A percentile compares a stretch with the other conserved stretches of the same genome.
phyloP scores from a whole-genome alignment of 2,888 invertebrate genomes.

The Plemyria rubiginata region DNA sequence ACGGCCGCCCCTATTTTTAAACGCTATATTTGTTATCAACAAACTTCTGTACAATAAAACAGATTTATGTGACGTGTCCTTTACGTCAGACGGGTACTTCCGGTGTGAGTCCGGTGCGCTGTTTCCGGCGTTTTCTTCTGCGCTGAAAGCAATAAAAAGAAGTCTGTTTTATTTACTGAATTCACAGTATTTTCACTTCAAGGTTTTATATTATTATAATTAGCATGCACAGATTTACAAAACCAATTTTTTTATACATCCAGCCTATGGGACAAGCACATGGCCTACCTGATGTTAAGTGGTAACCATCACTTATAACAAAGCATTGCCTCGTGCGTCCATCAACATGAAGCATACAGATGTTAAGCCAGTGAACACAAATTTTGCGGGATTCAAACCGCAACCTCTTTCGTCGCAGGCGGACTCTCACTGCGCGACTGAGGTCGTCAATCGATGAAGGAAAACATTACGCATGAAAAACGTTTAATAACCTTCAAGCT shows the following conservation, averaged over 20 bases:
- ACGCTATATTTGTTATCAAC: constrained; percentile 5
- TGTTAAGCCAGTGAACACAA: no score
- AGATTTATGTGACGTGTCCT: constrained; percentile 68
- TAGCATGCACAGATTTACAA: no score
- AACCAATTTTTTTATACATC: no score
- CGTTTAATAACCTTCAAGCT: constrained; percentile 23
- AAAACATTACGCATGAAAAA: constrained; percentile 14
- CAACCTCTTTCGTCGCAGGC: no score
- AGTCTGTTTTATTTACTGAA: constrained; percentile 32
- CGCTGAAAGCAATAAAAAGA: constrained; percentile 37
- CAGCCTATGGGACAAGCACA: no score
- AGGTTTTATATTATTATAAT: no score
- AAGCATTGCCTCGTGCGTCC: no score
- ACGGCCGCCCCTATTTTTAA: constrained; percentile 12
- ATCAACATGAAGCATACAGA: no score
- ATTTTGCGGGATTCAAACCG: no score
- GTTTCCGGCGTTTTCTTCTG: constrained; percentile 68
- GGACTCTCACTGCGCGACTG: no score
- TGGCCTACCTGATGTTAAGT: no score
- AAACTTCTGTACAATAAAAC: constrained; percentile 54
- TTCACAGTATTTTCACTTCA: neutral
- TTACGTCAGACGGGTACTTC: constrained; percentile 63
- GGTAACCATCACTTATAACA: no score
- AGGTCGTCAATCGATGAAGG: neutral
- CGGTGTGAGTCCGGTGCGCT: constrained; percentile 60